Percentiles rank a stretch among this genome's conserved stretches.
Evolutionary conservation across 2,797 vertebrate species (phyloP).

Genomic region (Rhinichthys osculus): DNA sequence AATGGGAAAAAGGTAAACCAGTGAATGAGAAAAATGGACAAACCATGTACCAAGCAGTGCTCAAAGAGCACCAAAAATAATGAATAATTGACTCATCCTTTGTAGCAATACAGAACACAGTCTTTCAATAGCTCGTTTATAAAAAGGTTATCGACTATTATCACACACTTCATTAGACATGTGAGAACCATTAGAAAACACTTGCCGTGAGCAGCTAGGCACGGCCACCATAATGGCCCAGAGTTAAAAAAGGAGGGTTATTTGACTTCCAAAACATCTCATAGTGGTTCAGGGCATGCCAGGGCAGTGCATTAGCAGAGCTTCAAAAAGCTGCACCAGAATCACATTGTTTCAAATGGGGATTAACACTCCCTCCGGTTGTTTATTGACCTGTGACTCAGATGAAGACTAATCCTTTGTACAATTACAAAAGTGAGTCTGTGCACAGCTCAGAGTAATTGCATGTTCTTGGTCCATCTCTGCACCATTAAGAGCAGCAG

Average conservation of each 20-base stretch:
- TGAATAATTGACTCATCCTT: constrained; percentile 59
- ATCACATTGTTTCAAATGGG: constrained; percentile 51
- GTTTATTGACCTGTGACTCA: constrained; percentile 57
- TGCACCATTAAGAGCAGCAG: constrained; percentile 13
- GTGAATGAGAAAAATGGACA: constrained; percentile 46
- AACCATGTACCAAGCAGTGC: constrained; percentile 37
- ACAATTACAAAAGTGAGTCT: constrained; percentile 53
- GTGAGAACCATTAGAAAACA: constrained; percentile 56
- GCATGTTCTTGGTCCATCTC: constrained; percentile 40
- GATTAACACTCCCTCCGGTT: constrained; percentile 55
- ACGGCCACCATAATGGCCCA: constrained; percentile 50
- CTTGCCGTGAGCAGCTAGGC: constrained; percentile 29
- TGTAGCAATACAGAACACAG: constrained; percentile 44
- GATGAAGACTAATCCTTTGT: constrained; percentile 56
- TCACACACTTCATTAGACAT: constrained; percentile 60
- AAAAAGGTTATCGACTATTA: constrained; percentile 62
- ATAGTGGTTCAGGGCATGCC: constrained; percentile 2
- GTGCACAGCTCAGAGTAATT: constrained; percentile 56
- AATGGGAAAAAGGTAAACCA: constrained; percentile 44
- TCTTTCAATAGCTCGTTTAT: constrained; percentile 58
- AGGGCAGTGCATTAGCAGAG: constrained; percentile 29
- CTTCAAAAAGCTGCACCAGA: constrained; percentile 33
- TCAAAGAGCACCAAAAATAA: constrained; percentile 42
- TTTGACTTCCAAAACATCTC: constrained; percentile 30
- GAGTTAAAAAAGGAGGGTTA: background rate